Base-by-base conservation (phyloP, 2,888 invertebrate species). In the Acrobasis repandana region DNA sequence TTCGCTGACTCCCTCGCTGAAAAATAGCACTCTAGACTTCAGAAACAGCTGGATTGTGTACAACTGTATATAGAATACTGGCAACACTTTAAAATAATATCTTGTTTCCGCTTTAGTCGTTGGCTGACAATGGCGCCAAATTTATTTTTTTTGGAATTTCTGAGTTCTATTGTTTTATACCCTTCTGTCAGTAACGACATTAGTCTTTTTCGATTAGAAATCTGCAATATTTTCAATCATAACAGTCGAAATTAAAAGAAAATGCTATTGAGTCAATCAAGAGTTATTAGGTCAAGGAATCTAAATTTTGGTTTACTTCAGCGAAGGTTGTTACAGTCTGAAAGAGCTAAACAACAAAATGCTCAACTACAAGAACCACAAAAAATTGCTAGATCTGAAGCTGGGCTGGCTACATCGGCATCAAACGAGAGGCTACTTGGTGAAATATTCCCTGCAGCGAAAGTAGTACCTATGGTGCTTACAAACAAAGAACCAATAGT, bases 401-500 rank as follows among this genome's bases (percentile, higher is more conserved):
- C 52, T 5, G 52, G 47, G 14, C 1, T 50, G 28, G 11, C 50
- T 49, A 54, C 60, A 38, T 50, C 59, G 15, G 54, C 64, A 50
- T 52, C 59, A 47, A 62, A 65, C 9, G 65, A 63, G 9, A 61
- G 61, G 61, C 64, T 67, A 54, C 63, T 72, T 6, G 70, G 70
- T 50, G 84, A 87, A 65, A 75, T 87, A 66, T 85, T 77, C 63
- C 75, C 86, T 9, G 59, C 83, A 4, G 61, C 80, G 4, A 74
- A 82, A 61, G 79, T 80, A 18, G 74, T 86, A 61, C 86, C 90
- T 34, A 80, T 86, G 79, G 66, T 87, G 50, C 61, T 84, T n/a
- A 70, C 76, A 58, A 80, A 76, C 62, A 89, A 85, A 61, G 88
- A 89, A 33, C 73, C 80, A 6, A 71, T 85, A 11, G 77, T 87